Conservation (phyloP, 2,797 vertebrate genomes). For the Pteropus rufus region DNA sequence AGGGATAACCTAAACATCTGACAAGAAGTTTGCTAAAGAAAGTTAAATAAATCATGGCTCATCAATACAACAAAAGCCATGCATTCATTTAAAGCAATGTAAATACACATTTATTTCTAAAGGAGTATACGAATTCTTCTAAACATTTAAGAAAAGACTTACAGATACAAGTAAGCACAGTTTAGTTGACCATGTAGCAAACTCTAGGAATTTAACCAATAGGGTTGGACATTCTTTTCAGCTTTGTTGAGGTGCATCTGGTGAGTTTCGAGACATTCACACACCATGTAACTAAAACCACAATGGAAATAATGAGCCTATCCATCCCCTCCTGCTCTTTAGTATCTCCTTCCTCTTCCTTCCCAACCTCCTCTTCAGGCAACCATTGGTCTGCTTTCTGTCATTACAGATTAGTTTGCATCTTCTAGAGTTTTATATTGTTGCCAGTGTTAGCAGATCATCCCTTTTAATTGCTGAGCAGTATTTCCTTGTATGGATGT, state of each 20-base stretch:
- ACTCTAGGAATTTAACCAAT: not conserved
- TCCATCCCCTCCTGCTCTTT: not conserved
- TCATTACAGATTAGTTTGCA: not conserved
- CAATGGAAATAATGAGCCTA: not conserved
- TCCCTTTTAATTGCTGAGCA: not conserved
- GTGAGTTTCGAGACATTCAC: not conserved
- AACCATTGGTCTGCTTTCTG: not conserved
- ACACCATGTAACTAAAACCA: not conserved
- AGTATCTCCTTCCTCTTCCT: not conserved
- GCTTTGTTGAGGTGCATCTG: not conserved
- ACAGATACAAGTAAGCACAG: not conserved
- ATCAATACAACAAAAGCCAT: not conserved
- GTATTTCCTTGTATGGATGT: not conserved
- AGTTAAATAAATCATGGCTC: not conserved
- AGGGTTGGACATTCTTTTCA: not conserved
- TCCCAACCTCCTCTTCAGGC: not conserved
- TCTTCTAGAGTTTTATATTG: not conserved
- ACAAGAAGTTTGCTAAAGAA: not conserved
- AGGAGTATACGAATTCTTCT: not conserved
- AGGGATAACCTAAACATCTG: not conserved
- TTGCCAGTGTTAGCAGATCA: not conserved
- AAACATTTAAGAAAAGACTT: conserved; percentile 9
- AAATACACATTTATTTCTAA: not conserved
- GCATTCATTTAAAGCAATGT: not conserved
- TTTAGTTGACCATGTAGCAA: not conserved